Conservation (phyloP, 2,888 invertebrate genomes). For the Orchesellides sinensis region DNA sequence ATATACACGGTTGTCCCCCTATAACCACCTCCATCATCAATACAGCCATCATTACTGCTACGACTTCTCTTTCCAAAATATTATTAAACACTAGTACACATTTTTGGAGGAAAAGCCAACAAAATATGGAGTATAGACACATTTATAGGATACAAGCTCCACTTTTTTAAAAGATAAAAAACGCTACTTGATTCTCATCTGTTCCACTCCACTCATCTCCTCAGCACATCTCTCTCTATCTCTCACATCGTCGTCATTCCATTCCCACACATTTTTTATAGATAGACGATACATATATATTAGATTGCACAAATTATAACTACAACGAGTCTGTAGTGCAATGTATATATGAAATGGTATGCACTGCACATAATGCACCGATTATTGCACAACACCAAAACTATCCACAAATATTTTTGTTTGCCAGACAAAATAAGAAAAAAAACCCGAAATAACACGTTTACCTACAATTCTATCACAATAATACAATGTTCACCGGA, state of each 20-base stretch:
- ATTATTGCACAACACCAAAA: too few species aligned
- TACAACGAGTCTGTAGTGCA: too few species aligned
- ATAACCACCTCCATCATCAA: background rate
- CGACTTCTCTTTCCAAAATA: background rate
- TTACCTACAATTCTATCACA: too few species aligned
- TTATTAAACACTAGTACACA: too few species aligned
- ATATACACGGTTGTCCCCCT: background rate
- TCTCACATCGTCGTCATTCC: too few species aligned
- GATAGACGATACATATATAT: background rate
- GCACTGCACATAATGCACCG: too few species aligned
- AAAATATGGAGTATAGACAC: constrained; percentile 9
- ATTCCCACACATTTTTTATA: constrained; percentile 25
- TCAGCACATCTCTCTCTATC: constrained; percentile 10
- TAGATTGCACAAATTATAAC: background rate
- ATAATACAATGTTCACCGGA: too few species aligned
- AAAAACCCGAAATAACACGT: too few species aligned
- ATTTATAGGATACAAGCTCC: constrained; percentile 19
- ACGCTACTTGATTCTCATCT: constrained; percentile 31
- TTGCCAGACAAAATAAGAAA: too few species aligned
- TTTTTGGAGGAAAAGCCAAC: background rate
- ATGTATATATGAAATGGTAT: too few species aligned
- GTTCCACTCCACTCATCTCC: constrained; percentile 23
- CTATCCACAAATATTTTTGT: too few species aligned
- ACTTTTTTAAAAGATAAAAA: background rate
- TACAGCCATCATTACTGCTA: background rate